Evolutionary conservation across 1,140 invertebrate species (phyloP).

Genomic region (Drosophila pallidifrons): DNA sequence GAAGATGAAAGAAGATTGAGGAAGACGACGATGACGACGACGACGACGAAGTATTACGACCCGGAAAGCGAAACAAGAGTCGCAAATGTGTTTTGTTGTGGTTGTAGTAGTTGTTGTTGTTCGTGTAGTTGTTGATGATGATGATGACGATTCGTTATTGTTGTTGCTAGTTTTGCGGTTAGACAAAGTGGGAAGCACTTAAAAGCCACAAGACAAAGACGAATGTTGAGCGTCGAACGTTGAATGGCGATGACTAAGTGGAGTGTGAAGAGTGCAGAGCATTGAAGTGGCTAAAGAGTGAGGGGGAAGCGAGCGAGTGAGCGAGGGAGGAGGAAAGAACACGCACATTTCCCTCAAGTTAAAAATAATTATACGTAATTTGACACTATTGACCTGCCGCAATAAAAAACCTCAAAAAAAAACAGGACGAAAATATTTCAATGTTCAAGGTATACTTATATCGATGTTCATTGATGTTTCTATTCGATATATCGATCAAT

Average conservation of each 20-base stretch:
- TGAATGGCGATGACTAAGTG: conserved; percentile 39
- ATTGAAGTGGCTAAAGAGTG: neutral
- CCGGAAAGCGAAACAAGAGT: conserved; percentile 49
- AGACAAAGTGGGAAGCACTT: conserved; percentile 56
- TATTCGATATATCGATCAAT: no score
- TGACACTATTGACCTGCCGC: conserved; percentile 77
- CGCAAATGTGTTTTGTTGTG: conserved; percentile 28
- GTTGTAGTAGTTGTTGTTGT: neutral
- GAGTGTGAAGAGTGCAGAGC: conserved; percentile 21
- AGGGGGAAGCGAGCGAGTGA: neutral
- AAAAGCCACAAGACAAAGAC: conserved; percentile 34
- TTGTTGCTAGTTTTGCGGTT: conserved; percentile 57
- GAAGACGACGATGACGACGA: neutral
- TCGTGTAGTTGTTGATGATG: conserved; percentile 9
- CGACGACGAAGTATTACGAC: conserved; percentile 11
- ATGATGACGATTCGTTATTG: conserved; percentile 18
- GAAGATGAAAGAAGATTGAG: neutral
- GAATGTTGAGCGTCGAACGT: conserved; percentile 13
- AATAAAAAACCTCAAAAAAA: conserved; percentile 36
- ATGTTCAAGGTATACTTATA: no score
- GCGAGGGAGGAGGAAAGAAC: neutral
- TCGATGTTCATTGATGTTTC: no score
- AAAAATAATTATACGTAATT: conserved; percentile 78
- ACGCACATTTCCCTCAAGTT: conserved; percentile 37
- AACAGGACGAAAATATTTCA: neutral